Percentiles rank a stretch among this genome's conserved stretches.
These are phyloP conservation scores for Hirundo rustica DNA, from an alignment of 2,797 vertebrate genomes.

Conservation along the genomic window DNA sequence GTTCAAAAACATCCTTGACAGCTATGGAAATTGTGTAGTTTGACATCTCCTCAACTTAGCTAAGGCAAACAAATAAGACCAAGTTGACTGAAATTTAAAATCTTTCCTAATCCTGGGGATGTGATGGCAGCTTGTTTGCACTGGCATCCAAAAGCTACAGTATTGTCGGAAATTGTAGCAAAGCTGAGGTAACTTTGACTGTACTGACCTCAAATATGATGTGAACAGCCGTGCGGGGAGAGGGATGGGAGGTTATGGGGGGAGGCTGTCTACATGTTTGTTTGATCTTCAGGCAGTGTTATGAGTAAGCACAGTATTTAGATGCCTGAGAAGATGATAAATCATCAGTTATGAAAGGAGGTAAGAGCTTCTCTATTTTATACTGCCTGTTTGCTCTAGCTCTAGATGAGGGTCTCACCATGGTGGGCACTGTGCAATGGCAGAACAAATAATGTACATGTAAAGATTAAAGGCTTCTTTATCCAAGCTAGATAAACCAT, in stretches of 20 bases:
- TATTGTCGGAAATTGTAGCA: slow-evolving; percentile 49
- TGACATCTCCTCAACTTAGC: slow-evolving; percentile 61
- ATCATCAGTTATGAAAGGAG: slow-evolving; percentile 25
- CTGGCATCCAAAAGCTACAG: slow-evolving; percentile 37
- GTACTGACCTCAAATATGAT: slow-evolving; percentile 54
- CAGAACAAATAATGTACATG: slow-evolving; percentile 7
- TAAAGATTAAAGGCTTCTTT: slow-evolving; percentile 43
- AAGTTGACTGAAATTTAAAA: slow-evolving; percentile 63
- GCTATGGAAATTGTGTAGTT: slow-evolving; percentile 65
- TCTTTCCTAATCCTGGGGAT: slow-evolving; percentile 27
- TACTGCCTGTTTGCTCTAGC: neutral
- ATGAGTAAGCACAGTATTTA: slow-evolving; percentile 12
- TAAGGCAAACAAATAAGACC: slow-evolving; percentile 66
- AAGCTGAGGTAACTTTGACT: slow-evolving; percentile 37
- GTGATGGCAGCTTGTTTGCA: slow-evolving; percentile 54
- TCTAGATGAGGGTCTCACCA: neutral
- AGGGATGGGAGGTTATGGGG: neutral
- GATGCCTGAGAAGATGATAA: slow-evolving; percentile 13
- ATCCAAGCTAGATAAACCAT: neutral
- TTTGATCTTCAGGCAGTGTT: slow-evolving; percentile 60
- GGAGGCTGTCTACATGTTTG: neutral
- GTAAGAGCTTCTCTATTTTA: neutral
- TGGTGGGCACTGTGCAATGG: slow-evolving; percentile 3
- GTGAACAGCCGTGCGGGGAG: slow-evolving; percentile 16
- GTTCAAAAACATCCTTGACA: slow-evolving; percentile 67